These are phyloP conservation scores for Microcebus tavaratra DNA, from an alignment of 2,113 vertebrate species.

Conservation along the genomic window DNA sequence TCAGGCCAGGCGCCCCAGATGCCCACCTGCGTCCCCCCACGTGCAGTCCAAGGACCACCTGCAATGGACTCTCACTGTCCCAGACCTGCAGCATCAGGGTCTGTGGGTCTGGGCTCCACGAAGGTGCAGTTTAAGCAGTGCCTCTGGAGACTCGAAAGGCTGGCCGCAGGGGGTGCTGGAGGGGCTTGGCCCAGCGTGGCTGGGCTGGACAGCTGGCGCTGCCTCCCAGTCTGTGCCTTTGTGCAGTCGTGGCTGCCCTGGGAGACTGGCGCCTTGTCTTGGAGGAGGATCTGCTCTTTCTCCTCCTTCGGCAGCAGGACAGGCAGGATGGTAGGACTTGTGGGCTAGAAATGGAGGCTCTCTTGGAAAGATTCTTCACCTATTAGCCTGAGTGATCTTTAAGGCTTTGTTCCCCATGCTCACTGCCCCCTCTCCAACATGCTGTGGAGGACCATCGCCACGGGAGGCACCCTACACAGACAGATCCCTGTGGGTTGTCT, in stretches of 20 bases:
- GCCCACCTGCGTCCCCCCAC: neutral
- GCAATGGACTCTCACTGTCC: accelerated
- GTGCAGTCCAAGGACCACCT: accelerated
- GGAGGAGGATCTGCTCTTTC: neutral
- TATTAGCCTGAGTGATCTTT: neutral
- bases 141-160: neutral
- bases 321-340: too few species aligned
- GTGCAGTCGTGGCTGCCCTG: accelerated
- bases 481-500: neutral
- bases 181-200: neutral
- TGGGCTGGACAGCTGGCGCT: accelerated
- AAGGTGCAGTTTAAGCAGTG: neutral
- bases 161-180: accelerated
- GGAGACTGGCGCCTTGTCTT: neutral
- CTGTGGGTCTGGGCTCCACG: neutral
- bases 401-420: accelerated
- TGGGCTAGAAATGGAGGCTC: neutral
- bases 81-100: neutral
- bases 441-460: neutral
- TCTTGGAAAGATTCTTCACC: neutral
- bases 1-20: accelerated
- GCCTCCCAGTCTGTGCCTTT: accelerated
- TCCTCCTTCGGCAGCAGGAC: neutral
- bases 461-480: accelerated
- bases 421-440: accelerated